phyloP scores from a whole-genome alignment of 64 coral and sea anemone species.

The Orbicella faveolata region DNA sequence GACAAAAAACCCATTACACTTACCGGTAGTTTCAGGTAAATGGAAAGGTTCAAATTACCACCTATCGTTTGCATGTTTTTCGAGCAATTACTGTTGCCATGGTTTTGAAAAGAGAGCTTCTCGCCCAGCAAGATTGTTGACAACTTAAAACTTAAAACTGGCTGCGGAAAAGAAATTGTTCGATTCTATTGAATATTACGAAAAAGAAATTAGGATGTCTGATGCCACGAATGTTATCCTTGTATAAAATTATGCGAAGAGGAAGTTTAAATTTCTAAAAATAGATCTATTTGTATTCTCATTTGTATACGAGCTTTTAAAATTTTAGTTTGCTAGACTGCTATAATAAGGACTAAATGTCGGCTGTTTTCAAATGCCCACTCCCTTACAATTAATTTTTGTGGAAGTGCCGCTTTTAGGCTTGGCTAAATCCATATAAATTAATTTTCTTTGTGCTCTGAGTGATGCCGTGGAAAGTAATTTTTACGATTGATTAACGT shows the following conservation, averaged over 20 bases:
- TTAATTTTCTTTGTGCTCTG: no score
- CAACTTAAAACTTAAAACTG: background rate
- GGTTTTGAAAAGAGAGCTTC: background rate
- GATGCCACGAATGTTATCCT: no score
- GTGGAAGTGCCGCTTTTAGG: no score
- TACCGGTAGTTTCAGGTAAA: background rate
- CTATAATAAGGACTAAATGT: no score
- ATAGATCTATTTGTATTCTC: background rate
- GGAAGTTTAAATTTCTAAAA: background rate
- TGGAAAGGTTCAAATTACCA: background rate
- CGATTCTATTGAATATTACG: background rate
- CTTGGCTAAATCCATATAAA: no score
- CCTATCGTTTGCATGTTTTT: background rate
- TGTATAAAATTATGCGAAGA: background rate
- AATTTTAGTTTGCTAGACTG: background rate
- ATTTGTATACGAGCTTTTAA: background rate
- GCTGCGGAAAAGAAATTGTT: background rate
- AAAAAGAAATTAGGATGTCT: no score
- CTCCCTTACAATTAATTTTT: no score
- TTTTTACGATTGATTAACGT: no score
- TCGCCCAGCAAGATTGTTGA: background rate
- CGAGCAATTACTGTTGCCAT: constrained; percentile 5
- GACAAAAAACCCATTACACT: background rate
- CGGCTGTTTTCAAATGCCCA: no score
- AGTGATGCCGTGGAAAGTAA: no score